These are phyloP conservation scores for Sminthurides aquaticus DNA, from an alignment of 2,888 invertebrate genomes.

Conservation along the genomic window DNA sequence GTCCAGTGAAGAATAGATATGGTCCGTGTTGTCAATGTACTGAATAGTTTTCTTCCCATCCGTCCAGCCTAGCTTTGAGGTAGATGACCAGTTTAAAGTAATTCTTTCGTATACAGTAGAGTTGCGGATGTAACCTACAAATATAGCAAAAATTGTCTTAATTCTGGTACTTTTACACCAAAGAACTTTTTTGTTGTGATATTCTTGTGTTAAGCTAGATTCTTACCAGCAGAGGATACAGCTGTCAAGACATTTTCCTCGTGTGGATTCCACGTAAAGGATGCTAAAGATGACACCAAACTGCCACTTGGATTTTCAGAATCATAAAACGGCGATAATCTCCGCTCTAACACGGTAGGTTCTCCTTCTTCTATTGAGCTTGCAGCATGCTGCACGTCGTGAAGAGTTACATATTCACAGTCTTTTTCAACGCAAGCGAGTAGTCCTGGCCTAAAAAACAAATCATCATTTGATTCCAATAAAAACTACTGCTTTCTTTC, in stretches of 20 bases:
- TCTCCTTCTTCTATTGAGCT: constrained; percentile 63
- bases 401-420: constrained; percentile 65
- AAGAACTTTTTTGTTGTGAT: too few relatives aligned
- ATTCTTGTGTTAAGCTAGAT: too few relatives aligned
- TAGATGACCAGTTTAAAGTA: constrained; percentile 71
- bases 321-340: constrained; percentile 45
- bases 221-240: constrained; percentile 29
- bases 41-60: constrained; percentile 61
- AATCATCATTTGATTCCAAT: too few relatives aligned
- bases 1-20: constrained; percentile 53
- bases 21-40: constrained; percentile 53
- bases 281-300: constrained; percentile 51
- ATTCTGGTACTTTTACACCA: too few relatives aligned
- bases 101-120: constrained; percentile 73
- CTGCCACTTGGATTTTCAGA: constrained; percentile 46
- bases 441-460: constrained; percentile 46
- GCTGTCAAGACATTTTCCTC: constrained; percentile 66
- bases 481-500: constrained; percentile 30
- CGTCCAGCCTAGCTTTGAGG: constrained; percentile 66
- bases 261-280: constrained; percentile 80
- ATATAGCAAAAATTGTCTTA: constrained; percentile 6
- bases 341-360: constrained; percentile 66
- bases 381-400: constrained; percentile 71
- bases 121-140: constrained; percentile 59
- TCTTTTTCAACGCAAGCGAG: constrained; percentile 76